Evolutionary conservation across 1,140 invertebrate species (phyloP).

Genomic region (Temnothorax nylanderi): DNA sequence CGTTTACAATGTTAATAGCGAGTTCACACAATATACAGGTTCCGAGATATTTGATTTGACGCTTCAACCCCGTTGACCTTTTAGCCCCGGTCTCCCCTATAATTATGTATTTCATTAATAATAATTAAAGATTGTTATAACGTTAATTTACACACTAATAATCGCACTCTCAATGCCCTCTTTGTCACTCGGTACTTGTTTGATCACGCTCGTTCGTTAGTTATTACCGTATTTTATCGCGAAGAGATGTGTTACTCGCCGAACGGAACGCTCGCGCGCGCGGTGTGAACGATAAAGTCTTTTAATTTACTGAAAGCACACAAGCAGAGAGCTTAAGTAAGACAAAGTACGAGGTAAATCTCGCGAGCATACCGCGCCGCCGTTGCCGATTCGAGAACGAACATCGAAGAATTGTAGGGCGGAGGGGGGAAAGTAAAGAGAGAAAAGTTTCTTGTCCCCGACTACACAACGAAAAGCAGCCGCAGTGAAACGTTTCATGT

Average conservation of each 20-base stretch:
- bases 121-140: too few species aligned
- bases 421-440: too few species aligned
- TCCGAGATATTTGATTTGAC: too few species aligned
- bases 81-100: too few species aligned
- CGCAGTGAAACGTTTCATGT: conserved; percentile 27
- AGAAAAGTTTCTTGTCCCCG: neutral
- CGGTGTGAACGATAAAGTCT: conserved; percentile 29
- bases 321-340: conserved; percentile 13
- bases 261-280: neutral
- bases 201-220: neutral
- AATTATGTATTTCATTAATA: too few species aligned
- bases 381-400: neutral
- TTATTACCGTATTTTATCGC: conserved; percentile 6
- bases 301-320: conserved; percentile 45
- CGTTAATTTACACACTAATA: too few species aligned
- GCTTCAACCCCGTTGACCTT: too few species aligned
- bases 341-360: conserved; percentile 42
- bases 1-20: too few species aligned
- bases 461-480: neutral
- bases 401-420: neutral
- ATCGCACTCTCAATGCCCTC: too few species aligned
- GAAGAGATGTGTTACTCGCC: neutral
- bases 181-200: too few species aligned
- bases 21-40: too few species aligned
- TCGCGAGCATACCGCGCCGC: neutral